These are phyloP conservation scores for Epinotia brunnichana DNA, from an alignment of 2,888 invertebrate species.

Conservation along the genomic window DNA sequence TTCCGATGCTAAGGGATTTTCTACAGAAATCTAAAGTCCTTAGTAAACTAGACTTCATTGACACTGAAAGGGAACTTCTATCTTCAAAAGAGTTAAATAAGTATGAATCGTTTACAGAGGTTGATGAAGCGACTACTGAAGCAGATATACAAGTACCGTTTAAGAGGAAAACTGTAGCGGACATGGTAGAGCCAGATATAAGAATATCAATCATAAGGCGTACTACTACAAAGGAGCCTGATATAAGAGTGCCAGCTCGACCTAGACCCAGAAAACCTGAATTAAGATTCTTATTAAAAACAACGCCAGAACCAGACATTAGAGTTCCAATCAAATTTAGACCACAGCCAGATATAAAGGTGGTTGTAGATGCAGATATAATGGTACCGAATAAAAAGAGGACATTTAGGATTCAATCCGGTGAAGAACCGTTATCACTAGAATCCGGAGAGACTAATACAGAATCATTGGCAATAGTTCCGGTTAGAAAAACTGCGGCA, in stretches of 20 bases:
- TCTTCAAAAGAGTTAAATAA: background rate
- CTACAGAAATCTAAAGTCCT: constrained; percentile 6
- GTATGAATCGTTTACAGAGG: background rate
- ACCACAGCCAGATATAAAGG: background rate
- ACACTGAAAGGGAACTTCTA: background rate
- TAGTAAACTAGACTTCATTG: constrained; percentile 6
- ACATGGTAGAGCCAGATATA: constrained; percentile 2
- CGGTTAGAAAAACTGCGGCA: background rate
- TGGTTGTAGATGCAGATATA: background rate
- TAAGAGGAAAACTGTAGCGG: background rate
- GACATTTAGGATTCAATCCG: background rate
- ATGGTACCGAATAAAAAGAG: background rate
- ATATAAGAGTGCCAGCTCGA: background rate
- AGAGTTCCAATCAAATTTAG: background rate
- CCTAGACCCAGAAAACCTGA: background rate
- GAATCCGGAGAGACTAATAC: background rate
- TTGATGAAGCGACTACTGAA: background rate
- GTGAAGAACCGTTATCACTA: background rate
- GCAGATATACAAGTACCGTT: constrained; percentile 5
- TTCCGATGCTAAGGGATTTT: constrained; percentile 3
- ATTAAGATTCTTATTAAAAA: background rate
- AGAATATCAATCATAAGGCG: background rate
- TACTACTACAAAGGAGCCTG: background rate
- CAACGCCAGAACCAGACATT: background rate
- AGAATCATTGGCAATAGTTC: constrained; percentile 7